A percentile compares a stretch with the other conserved stretches of the same genome.
phyloP scores from a whole-genome alignment of 2,888 invertebrate genomes.

The Pediacus dermestoides region DNA sequence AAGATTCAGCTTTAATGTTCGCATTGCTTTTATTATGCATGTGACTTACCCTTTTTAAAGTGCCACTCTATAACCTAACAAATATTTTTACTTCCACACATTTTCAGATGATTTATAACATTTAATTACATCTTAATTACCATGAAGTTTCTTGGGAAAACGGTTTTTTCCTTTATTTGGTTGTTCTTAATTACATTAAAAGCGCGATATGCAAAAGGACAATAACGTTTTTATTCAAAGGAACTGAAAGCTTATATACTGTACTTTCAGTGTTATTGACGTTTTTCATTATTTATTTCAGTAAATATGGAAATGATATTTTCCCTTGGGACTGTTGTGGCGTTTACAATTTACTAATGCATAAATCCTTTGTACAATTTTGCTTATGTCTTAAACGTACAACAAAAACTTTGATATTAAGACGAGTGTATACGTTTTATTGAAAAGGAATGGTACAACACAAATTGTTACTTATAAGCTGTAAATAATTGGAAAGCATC shows the following conservation, averaged over 20 bases:
- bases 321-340: background rate
- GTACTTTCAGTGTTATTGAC: no score
- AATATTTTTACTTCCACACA: slow-evolving; percentile 25
- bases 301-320: slow-evolving; percentile 2
- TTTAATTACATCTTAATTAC: slow-evolving; percentile 17
- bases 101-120: slow-evolving; percentile 21
- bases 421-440: no score
- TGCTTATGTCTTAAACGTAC: no score
- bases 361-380: background rate
- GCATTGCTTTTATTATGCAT: slow-evolving; percentile 25
- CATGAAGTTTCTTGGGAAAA: background rate
- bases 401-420: no score
- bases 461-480: no score
- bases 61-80: slow-evolving; percentile 19
- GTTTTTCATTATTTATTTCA: background rate
- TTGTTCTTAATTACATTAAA: slow-evolving; percentile 1
- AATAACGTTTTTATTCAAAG: no score
- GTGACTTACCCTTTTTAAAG: background rate
- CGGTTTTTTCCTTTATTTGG: slow-evolving; percentile 1
- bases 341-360: slow-evolving; percentile 1
- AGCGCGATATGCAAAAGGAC: no score
- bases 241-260: no score
- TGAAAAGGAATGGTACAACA: no score
- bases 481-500: no score
- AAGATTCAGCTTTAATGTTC: slow-evolving; percentile 32